Evolutionary conservation across 1,140 invertebrate species (phyloP).

Genomic region (Galleria mellonella): DNA sequence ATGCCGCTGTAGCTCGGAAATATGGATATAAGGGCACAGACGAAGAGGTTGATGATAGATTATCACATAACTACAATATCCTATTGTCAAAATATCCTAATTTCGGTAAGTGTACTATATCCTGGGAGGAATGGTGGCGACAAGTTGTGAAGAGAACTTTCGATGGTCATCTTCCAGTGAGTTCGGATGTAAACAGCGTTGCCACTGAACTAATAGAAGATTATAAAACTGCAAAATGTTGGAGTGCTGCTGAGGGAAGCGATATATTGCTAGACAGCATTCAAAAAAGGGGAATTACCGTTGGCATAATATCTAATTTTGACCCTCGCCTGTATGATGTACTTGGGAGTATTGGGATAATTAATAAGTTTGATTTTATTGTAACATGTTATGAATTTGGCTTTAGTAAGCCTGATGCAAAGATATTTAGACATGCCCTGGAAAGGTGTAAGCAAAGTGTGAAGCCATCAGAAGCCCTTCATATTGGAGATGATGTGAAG

Average conservation of each 20-base stretch:
- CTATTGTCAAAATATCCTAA: constrained; percentile 84
- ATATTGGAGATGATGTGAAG: constrained; percentile 86
- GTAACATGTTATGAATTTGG: constrained; percentile 84
- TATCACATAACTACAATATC: constrained; percentile 77
- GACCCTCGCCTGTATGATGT: constrained; percentile 85
- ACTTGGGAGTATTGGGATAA: constrained; percentile 78
- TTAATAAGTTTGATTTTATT: constrained; percentile 86
- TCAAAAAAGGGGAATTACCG: constrained; percentile 53
- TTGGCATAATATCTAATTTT: constrained; percentile 93
- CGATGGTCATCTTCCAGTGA: constrained; percentile 51
- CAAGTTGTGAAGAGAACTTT: constrained; percentile 80
- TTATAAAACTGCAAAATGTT: constrained; percentile 81
- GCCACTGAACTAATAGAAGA: constrained; percentile 78
- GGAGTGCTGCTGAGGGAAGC: constrained; percentile 80
- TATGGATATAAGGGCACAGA: constrained; percentile 80
- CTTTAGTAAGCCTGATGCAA: constrained; percentile 83
- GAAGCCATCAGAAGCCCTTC: constrained; percentile 80
- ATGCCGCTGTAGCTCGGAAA: constrained; percentile 79
- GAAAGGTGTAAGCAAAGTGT: constrained; percentile 41
- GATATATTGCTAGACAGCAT: constrained; percentile 78
- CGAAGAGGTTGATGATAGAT: constrained; percentile 76
- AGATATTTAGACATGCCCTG: constrained; percentile 85
- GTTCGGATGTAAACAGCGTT: constrained; percentile 49
- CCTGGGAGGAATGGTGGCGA: constrained; percentile 90
- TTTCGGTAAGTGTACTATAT: constrained; percentile 82